Evolutionary conservation across 2,888 invertebrate species (phyloP).

Genomic region (Frankliniella intonsa): DNA sequence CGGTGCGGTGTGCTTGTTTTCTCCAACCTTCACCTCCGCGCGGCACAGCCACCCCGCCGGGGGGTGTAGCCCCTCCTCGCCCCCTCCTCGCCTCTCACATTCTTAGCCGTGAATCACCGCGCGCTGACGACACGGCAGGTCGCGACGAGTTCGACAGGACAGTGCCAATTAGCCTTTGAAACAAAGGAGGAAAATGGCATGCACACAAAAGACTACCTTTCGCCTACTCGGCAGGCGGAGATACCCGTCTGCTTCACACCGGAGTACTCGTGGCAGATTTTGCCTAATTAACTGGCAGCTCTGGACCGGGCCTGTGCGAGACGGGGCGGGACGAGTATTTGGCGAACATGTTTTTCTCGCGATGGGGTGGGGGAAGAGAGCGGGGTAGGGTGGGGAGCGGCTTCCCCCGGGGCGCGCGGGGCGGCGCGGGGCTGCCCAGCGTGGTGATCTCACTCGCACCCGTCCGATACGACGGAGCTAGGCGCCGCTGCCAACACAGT

Average conservation of each 20-base stretch:
- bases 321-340: not conserved
- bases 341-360: not conserved
- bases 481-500: not conserved
- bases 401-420: not conserved
- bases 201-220: too few relatives aligned
- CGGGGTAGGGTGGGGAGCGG: not conserved
- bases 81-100: not conserved
- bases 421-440: too few relatives aligned
- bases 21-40: too few relatives aligned
- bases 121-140: not conserved
- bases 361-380: not conserved
- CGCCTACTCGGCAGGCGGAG: too few relatives aligned
- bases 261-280: too few relatives aligned
- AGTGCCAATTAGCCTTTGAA: not conserved
- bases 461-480: not conserved
- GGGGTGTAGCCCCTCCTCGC: too few relatives aligned
- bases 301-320: too few relatives aligned
- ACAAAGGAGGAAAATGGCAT: not conserved
- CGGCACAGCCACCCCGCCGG: too few relatives aligned
- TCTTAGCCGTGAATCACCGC: not conserved
- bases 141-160: not conserved
- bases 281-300: not conserved
- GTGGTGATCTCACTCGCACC: not conserved
- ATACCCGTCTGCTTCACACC: too few relatives aligned
- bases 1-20: too few relatives aligned